Evolutionary conservation across 2,888 invertebrate species (phyloP), one percentile per base, ranked within the genome.

Genomic region (Eledona agricola): DNA sequence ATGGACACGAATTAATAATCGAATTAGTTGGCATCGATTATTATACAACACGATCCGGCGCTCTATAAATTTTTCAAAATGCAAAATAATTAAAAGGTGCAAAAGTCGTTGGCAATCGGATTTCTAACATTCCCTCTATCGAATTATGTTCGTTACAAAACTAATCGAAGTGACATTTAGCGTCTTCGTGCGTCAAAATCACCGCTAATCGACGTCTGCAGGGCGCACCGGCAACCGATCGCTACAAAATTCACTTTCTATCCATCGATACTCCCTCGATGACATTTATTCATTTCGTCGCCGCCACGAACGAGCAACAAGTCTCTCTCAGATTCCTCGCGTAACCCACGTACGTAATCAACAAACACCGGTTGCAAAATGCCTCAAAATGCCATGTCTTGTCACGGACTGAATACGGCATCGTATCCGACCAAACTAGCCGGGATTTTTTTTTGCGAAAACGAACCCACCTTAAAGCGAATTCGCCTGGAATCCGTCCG

Each of bases 381-480:
- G 26, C 51, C 32, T 43, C 43, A 43, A 54, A 54, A 43, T 49
- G 55, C 52, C 55, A 58, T 35, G 52, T 55, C 55, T 52, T 52
- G 58, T 55, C 55, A 58, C 55, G 55, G 58, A 58, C 58, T 55
- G 53, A 53, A 55, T 55, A 50, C 42, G 13, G 46, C 43, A 31
- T n/a, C n/a, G n/a, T 50, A 50, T 50, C 50, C 50, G 40, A 38
- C 50, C 38, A 23, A 50, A 50, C 50, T 50, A 37, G 38, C 38
- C 38, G 28, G 11, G 5, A n/a, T 38, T 4, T 20, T 37, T 51
- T 49, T 51, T 45, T 20, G 11, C 29, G 52, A 45, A 56, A 59
- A 20, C 31, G 47, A 55, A 55, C 61, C 61, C 60, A 57, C 60
- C 63, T 59, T 57, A 49, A 40, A 53, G 29, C 25, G 20, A 47